Conservation (phyloP, 2,797 vertebrate genomes). For the Molossus alvarezi region DNA sequence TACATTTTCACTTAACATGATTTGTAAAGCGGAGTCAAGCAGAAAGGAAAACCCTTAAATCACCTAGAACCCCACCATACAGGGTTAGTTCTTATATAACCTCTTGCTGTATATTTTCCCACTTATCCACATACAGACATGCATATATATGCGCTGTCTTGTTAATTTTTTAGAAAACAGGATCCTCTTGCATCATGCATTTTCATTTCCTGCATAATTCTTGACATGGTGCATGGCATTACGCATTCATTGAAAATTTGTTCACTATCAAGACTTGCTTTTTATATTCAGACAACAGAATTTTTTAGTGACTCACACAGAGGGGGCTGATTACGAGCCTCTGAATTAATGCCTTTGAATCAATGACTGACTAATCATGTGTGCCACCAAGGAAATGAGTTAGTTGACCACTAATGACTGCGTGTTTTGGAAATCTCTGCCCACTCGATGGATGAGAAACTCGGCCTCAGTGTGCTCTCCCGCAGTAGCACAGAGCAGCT, state of each 20-base stretch:
- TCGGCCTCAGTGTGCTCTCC: slow-evolving; percentile 10
- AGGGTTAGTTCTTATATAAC: not conserved
- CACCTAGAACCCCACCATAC: no score
- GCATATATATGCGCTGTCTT: not conserved
- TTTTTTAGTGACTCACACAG: slow-evolving; percentile 68
- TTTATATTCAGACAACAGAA: slow-evolving; percentile 69
- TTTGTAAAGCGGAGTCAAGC: not conserved
- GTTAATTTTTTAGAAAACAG: not conserved
- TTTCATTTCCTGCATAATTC: slow-evolving; percentile 9
- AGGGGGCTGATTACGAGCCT: slow-evolving; percentile 53
- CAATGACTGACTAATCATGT: slow-evolving; percentile 72
- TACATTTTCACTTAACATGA: not conserved
- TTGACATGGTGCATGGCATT: not conserved
- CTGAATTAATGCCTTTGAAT: slow-evolving; percentile 75
- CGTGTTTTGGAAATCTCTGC: slow-evolving; percentile 56
- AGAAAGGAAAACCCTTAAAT: not conserved
- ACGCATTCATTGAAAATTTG: slow-evolving; percentile 56
- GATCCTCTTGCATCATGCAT: not conserved
- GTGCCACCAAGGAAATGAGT: slow-evolving; percentile 70
- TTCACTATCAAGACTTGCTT: slow-evolving; percentile 60
- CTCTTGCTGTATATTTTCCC: not conserved
- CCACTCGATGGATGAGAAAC: slow-evolving; percentile 57
- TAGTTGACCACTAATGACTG: slow-evolving; percentile 60
- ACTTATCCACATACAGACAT: not conserved
- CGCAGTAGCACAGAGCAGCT: not conserved